Evolutionary conservation across 2,888 invertebrate species (phyloP), one percentile per base, ranked within the genome.

Genomic region (Aspidiotus destructor): DNA sequence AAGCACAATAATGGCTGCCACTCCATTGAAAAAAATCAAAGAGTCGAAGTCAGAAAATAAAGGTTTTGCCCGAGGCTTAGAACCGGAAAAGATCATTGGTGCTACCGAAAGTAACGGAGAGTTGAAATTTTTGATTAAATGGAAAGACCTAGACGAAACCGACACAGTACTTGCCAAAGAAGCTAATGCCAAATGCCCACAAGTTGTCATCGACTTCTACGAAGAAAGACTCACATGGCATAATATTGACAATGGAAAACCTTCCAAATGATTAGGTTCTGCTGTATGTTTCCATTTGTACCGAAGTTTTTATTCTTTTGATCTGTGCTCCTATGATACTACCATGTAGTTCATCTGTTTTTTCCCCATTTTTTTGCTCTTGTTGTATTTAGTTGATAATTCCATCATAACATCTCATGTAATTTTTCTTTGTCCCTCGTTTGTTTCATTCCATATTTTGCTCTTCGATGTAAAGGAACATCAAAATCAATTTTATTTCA

Each of bases 141-240:
- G 95, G 95, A 61, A 55, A 72, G 92, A 92, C 73, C 88, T 89
- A 0, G 95, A 96, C 75, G 95, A 96, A 76, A 94, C 95, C 0
- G 96, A 96, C 77, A 80, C 96, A 68, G 94, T 97, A 6, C 91
- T 92, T 0, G 92, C 96, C 0, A 85, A 89, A 73, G 85, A 91
- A 71, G 96, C 96, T 6, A 96, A 96, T 75, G 80, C 87, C 1
- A 88, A 88, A 75, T 96, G 95, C 75, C 96, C 96, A 0, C 95
- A 95, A 77, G 88, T 95, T 62, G 96, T 97, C 10, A 96, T 97
- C 69, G 86, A 89, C 68, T 97, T 96, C 78, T 97, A 97, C 76
- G 96, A 97, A 77, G 95, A 96, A 76, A 81, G 96, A 73, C 83
- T 97, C 41, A 93, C 94, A 60, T 97, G 96, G 96, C 93, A 95